Conservation (phyloP, 2,797 vertebrate species). For the Ciconia nigra region DNA sequence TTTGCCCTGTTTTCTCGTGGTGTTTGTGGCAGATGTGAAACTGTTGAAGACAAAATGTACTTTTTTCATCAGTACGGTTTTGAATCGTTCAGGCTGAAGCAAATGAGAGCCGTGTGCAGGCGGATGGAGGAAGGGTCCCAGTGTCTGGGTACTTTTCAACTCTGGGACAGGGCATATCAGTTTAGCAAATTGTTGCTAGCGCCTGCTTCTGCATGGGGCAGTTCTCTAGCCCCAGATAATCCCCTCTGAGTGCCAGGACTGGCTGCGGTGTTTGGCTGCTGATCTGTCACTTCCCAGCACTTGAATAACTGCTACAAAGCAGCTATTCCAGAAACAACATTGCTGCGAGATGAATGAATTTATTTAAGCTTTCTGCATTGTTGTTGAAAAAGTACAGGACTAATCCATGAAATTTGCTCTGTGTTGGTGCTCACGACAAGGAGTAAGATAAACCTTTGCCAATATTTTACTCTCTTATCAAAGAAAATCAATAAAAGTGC, state of each 20-base stretch:
- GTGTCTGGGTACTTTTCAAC: not conserved
- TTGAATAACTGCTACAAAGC: not conserved
- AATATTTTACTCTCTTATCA: slow-evolving; percentile 48
- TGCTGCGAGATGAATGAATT: not conserved
- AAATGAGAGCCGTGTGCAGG: not conserved
- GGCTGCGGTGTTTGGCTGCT: slow-evolving; percentile 14
- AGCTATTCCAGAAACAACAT: not conserved
- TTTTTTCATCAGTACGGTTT: not conserved
- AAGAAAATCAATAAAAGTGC: slow-evolving; percentile 40
- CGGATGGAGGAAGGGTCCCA: not conserved
- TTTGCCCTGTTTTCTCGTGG: not conserved
- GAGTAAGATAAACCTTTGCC: slow-evolving; percentile 15
- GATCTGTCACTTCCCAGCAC: not conserved
- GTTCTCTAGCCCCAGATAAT: not conserved
- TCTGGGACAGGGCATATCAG: not conserved
- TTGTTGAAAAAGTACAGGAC: not conserved
- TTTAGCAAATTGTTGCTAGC: not conserved
- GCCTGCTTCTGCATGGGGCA: not conserved
- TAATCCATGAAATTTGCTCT: not conserved
- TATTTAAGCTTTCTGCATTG: not conserved
- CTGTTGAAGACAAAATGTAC: not conserved
- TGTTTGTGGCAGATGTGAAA: not conserved
- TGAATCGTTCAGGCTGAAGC: not conserved
- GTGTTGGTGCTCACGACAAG: not conserved
- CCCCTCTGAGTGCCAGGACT: not conserved